A percentile compares a stretch with the other conserved stretches of the same genome.
phyloP scores from a whole-genome alignment of 2,797 vertebrate genomes.

The Crypturellus tataupa region DNA sequence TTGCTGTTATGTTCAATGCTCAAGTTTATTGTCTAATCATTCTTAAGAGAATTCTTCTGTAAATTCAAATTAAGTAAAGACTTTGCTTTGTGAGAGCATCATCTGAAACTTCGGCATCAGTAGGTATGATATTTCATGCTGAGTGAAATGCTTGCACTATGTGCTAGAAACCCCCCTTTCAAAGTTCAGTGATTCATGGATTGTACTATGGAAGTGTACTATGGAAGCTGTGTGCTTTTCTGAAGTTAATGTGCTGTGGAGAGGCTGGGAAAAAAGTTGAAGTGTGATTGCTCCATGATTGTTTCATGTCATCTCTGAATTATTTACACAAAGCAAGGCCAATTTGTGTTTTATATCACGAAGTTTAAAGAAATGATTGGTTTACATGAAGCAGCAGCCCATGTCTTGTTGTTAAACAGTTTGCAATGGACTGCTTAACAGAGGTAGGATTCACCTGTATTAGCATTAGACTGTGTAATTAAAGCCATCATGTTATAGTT shows the following conservation, averaged over 20 bases:
- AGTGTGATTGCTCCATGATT: not conserved
- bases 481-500: not conserved
- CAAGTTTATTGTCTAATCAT: not conserved
- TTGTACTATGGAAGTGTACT: not conserved
- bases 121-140: not conserved
- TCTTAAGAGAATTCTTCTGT: not conserved
- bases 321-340: not conserved
- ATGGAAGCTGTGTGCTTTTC: not conserved
- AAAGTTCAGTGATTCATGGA: not conserved
- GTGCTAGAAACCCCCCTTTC: not conserved
- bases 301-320: not conserved
- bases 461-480: conserved; percentile 31
- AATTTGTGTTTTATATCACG: not conserved
- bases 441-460: conserved; percentile 1
- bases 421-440: not conserved
- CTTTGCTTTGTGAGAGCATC: not conserved
- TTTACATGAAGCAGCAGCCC: not conserved
- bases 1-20: not conserved
- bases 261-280: not conserved
- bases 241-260: not conserved
- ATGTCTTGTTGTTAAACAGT: not conserved
- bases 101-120: not conserved
- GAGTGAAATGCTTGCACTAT: not conserved
- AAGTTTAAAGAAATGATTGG: not conserved
- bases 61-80: not conserved